phyloP scores from a whole-genome alignment of 2,888 invertebrate genomes.

The Caenorhabditis sinica region DNA sequence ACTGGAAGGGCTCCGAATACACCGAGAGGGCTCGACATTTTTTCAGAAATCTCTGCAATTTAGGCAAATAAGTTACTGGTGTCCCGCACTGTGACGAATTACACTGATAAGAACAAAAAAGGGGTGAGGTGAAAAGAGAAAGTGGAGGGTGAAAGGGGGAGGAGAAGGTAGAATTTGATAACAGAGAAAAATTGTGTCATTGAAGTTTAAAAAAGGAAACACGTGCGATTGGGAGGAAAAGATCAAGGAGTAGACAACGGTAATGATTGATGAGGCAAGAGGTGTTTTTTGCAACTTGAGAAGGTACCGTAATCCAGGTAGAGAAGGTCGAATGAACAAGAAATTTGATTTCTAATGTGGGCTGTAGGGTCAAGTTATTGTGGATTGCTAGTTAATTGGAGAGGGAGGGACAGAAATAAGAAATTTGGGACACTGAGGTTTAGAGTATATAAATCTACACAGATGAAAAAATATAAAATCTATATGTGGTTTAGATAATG shows the following conservation, averaged over 20 bases:
- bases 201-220: constrained; percentile 26
- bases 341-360: too few relatives aligned
- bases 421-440: too few relatives aligned
- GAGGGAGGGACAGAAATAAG: too few relatives aligned
- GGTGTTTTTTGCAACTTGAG: background rate
- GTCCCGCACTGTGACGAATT: background rate
- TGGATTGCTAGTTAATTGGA: too few relatives aligned
- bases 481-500: too few relatives aligned
- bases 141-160: constrained; percentile 46
- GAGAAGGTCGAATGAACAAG: background rate
- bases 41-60: background rate
- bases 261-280: background rate
- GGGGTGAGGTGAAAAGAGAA: constrained; percentile 37
- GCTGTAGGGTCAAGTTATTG: too few relatives aligned
- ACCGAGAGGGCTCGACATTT: constrained; percentile 33
- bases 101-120: constrained; percentile 22
- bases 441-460: too few relatives aligned
- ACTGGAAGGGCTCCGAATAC: constrained; percentile 44
- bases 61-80: background rate
- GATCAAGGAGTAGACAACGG: background rate
- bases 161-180: constrained; percentile 5
- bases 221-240: constrained; percentile 26
- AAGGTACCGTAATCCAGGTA: background rate
- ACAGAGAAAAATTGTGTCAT: constrained; percentile 39
- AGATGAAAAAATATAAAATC: too few relatives aligned